Evolutionary conservation across 92 coral and sea anemone genomes (phyloP).

Genomic region (Porites lobata): DNA sequence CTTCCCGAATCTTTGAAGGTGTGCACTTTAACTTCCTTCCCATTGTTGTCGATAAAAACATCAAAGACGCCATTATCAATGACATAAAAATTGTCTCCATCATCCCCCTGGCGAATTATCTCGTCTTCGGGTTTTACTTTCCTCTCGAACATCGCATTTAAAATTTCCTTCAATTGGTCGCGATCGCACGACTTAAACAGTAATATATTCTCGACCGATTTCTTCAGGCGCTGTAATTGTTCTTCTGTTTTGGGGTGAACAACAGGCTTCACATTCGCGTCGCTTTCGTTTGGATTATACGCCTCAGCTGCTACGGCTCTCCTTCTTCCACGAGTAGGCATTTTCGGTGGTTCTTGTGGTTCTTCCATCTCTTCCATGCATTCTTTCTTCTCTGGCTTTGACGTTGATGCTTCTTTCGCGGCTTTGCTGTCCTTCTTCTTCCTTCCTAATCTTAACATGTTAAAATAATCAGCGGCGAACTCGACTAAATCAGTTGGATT

Average conservation of each 20-base stretch:
- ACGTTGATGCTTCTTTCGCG: conserved; percentile 49
- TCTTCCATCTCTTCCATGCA: conserved; percentile 80
- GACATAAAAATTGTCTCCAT: conserved; percentile 98
- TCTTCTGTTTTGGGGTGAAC: conserved; percentile 93
- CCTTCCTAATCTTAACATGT: conserved; percentile 78
- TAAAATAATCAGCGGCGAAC: conserved; percentile 98
- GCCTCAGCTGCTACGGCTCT: conserved; percentile 98
- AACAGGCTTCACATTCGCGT: conserved; percentile 73
- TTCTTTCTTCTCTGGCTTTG: conserved; percentile 78
- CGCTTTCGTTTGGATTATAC: conserved; percentile 89
- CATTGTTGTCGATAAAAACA: conserved; percentile 80
- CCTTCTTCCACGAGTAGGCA: conserved; percentile 84
- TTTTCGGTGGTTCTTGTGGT: conserved; percentile 85
- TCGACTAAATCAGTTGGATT: conserved; percentile 96
- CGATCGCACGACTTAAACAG: conserved; percentile 93
- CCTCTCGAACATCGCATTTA: conserved; percentile 95
- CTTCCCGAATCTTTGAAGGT: conserved; percentile 91
- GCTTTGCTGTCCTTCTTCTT: conserved; percentile 68
- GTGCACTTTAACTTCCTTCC: conserved; percentile 83
- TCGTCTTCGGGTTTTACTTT: conserved; percentile 81
- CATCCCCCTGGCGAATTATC: conserved; percentile 94
- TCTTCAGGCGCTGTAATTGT: conserved; percentile 83
- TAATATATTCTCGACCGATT: conserved; percentile 89
- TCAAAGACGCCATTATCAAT: conserved; percentile 93
- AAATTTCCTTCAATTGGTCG: conserved; percentile 87